These are phyloP conservation scores for Oreochromis aureus DNA, from an alignment of 2,113 vertebrate species.

Conservation along the genomic window DNA sequence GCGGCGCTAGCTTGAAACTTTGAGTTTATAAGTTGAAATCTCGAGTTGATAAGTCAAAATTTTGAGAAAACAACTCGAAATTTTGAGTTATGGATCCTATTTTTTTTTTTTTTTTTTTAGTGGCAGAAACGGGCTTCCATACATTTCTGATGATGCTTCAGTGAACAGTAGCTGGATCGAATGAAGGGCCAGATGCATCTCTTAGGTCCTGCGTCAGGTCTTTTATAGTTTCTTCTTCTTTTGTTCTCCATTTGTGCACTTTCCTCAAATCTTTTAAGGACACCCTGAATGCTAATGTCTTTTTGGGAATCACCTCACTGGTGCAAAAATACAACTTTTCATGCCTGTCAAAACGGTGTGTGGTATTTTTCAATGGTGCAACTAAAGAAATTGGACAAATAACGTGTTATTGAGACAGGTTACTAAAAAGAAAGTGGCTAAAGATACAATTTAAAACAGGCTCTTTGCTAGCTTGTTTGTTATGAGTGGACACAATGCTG, in stretches of 20 bases:
- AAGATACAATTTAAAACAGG: background rate
- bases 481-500: background rate
- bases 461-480: background rate
- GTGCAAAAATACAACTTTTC: background rate
- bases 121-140: background rate
- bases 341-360: accelerated
- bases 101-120: background rate
- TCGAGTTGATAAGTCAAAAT: background rate
- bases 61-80: background rate
- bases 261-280: background rate
- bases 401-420: background rate
- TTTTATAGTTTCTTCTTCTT: background rate
- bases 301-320: background rate
- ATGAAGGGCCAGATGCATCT: background rate
- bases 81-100: background rate
- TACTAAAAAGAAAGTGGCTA: background rate
- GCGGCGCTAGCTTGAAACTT: background rate
- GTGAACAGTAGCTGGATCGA: background rate
- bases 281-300: background rate
- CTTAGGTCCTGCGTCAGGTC: background rate
- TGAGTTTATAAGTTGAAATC: accelerated
- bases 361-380: background rate
- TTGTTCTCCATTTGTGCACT: background rate
- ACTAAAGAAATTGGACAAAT: background rate
- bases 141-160: background rate